Conservation (phyloP, 1,140 invertebrate species). For the Rhopalosiphum padi region DNA sequence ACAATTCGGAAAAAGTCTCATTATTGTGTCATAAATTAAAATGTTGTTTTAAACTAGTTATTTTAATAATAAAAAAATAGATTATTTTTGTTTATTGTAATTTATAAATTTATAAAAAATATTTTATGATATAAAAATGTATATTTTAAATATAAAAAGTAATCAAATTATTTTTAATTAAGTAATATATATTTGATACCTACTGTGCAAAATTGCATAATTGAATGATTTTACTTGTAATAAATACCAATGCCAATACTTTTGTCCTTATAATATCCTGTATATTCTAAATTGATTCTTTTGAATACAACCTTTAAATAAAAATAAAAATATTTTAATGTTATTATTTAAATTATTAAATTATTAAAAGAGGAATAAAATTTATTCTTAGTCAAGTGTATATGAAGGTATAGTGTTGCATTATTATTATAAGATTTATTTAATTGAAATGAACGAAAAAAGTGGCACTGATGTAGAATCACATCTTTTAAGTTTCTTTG, state of each 20-base stretch:
- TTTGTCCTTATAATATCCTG: background rate
- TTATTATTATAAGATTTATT: background rate
- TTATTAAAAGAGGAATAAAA: background rate
- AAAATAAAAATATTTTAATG: background rate
- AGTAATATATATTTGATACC: conserved; percentile 19
- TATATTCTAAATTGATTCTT: background rate
- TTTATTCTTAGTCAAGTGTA: background rate
- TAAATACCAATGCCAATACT: background rate
- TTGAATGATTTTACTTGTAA: background rate
- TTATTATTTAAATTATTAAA: background rate
- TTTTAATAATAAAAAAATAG: background rate
- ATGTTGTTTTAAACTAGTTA: conserved; percentile 30
- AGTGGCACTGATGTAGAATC: too few species aligned
- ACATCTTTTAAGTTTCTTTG: background rate
- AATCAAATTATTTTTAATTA: background rate
- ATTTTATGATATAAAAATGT: conserved; percentile 23
- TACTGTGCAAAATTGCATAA: background rate
- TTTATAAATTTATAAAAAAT: conserved; percentile 29
- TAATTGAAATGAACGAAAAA: background rate
- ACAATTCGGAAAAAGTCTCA: background rate
- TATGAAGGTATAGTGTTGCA: background rate
- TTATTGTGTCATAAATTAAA: conserved; percentile 40
- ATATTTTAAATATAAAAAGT: conserved; percentile 22
- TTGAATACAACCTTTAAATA: background rate
- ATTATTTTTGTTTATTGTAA: conserved; percentile 32